Conservation (phyloP, 30 jellyfish, hydroid and myxozoan genomes). For the Morbakka virulenta region DNA sequence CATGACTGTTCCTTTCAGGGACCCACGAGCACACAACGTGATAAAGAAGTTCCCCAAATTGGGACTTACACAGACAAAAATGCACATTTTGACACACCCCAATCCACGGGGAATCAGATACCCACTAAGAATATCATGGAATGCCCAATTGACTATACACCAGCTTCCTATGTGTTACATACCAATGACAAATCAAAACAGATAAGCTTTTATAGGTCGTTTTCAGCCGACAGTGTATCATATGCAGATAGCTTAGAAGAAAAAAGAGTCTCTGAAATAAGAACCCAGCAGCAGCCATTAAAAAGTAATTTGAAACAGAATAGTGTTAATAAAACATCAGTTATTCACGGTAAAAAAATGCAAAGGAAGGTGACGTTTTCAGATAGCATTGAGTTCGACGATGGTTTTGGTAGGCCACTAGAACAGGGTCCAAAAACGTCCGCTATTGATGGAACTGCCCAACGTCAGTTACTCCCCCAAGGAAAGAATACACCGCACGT, state of each 20-base stretch:
- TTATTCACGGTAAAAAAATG: too few relatives aligned
- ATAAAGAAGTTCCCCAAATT: not conserved
- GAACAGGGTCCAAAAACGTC: too few relatives aligned
- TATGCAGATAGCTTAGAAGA: conserved; percentile 72
- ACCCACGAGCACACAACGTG: not conserved
- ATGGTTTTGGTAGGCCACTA: conserved; percentile 69
- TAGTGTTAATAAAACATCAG: not conserved
- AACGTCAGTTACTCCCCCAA: too few relatives aligned
- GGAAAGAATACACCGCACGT: too few relatives aligned
- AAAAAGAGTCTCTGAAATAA: not conserved
- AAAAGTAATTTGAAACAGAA: conserved; percentile 66
- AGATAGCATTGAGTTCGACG: conserved; percentile 73
- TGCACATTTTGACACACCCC: not conserved
- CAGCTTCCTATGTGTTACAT: not conserved
- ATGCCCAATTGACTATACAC: not conserved
- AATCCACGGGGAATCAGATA: not conserved
- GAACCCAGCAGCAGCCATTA: not conserved
- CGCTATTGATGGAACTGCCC: too few relatives aligned
- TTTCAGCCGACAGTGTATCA: conserved; percentile 47
- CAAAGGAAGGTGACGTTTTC: conserved; percentile 82
- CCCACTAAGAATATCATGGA: not conserved
- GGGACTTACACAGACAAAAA: not conserved
- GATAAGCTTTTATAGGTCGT: not conserved
- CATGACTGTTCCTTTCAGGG: too few relatives aligned
- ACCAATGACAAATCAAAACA: not conserved